phyloP scores from a whole-genome alignment of 2,797 vertebrate species.

The Salmo trutta region DNA sequence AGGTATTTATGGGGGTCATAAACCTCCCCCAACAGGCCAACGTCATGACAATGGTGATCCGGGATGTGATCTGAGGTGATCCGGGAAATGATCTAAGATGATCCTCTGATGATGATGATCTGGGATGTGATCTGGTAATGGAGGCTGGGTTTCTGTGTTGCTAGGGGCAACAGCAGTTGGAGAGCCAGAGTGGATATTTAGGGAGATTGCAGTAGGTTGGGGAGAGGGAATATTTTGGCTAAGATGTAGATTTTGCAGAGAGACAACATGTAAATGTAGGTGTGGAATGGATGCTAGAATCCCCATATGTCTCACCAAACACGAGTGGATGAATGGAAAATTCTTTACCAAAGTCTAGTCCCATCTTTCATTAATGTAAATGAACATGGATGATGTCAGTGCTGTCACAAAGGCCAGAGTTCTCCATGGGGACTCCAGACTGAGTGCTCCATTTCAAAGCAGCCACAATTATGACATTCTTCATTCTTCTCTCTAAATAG shows the following conservation, averaged over 20 bases:
- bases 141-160: not conserved
- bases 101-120: no score
- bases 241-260: no score
- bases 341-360: not conserved
- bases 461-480: slow-evolving; percentile 56
- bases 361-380: not conserved
- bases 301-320: not conserved
- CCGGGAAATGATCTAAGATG: no score
- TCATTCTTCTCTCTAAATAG: slow-evolving; percentile 40
- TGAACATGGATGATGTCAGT: slow-evolving; percentile 33
- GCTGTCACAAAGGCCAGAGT: slow-evolving; percentile 36
- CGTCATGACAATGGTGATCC: no score
- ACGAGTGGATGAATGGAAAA: not conserved
- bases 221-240: no score
- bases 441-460: slow-evolving; percentile 50
- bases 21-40: no score
- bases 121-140: no score
- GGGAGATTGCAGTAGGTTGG: no score
- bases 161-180: slow-evolving; percentile 1
- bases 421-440: slow-evolving; percentile 39
- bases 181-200: slow-evolving; percentile 1
- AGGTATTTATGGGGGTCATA: no score
- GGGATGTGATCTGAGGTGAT: no score
- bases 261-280: no score
- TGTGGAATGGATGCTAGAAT: not conserved